Base-by-base conservation (phyloP, 2,797 vertebrate species). In the Echeneis naucrates region DNA sequence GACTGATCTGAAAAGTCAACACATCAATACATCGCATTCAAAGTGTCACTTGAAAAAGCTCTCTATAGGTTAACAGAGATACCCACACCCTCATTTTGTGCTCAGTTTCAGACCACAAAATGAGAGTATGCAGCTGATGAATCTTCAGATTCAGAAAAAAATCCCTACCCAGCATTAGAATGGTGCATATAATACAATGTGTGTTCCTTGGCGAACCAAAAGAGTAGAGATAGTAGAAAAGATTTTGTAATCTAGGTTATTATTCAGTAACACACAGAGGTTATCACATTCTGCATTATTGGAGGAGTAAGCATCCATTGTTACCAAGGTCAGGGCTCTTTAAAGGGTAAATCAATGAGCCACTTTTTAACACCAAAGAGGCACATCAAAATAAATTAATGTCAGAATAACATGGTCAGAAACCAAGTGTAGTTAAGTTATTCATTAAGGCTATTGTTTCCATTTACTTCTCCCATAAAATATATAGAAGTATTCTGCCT, bases 381-480 rank as follows among this genome's bases (percentile, higher is more conserved):
- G 56, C 24, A n/a, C 4, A 5, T 24, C 23, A 38, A 24, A 40
- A 53, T 42, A 37, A 14, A 45, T 52, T 14, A 0, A 45, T 3
- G 24, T 26, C n/a, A 14, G 5, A 40, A 12, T 50, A 13, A 47
- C 6, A 2, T 4, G 16, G 14, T 35, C 4, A 19, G 35, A 61
- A 54, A 55, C 19, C 12, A 26, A 8, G 19, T 2, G 63, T 14
- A 64, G n/a, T 60, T 52, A 21, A 35, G 32, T 35, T 14, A 13
- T 10, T 33, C 17, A 44, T 23, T 54, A 27, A 27, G 17, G 11
- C 16, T 27, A 48, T n/a, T 21, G 26, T 67, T 54, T 33, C 44
- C n/a, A 55, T n/a, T 57, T 44, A 47, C 32, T 57, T 47, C 17
- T 35, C 9, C 52, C n/a, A 37, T 27, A 38, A 37, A 37, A 57